Evolutionary conservation across 2,797 vertebrate genomes (phyloP).

Genomic region (Sebastes umbrosus): DNA sequence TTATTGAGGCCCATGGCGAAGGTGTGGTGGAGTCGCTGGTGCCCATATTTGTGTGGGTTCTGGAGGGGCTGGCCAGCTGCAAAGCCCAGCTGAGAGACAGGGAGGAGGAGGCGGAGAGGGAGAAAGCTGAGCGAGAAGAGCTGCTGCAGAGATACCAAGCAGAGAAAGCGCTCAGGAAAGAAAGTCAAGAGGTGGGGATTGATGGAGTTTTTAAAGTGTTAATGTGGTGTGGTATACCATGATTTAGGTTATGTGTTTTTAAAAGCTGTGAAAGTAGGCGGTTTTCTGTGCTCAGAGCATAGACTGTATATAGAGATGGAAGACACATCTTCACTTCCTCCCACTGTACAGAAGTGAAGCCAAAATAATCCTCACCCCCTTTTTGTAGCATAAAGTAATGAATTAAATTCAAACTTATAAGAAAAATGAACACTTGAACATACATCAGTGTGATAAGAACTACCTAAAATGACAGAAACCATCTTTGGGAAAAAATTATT

Average conservation of each 20-base stretch:
- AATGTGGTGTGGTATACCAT: neutral
- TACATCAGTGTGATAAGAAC: too few relatives aligned
- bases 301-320: too few relatives aligned
- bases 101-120: slow-evolving; percentile 79
- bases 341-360: too few relatives aligned
- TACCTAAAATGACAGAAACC: too few relatives aligned
- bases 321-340: too few relatives aligned
- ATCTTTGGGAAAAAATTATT: too few relatives aligned
- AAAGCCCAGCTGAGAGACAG: slow-evolving; percentile 81
- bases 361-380: too few relatives aligned
- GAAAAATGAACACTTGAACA: too few relatives aligned
- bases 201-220: neutral
- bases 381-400: too few relatives aligned
- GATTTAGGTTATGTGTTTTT: neutral
- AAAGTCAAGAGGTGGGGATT: slow-evolving; percentile 81
- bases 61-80: slow-evolving; percentile 83
- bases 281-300: neutral
- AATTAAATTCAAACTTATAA: too few relatives aligned
- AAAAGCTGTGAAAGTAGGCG: neutral
- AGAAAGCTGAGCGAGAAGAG: slow-evolving; percentile 76
- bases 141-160: slow-evolving; percentile 79
- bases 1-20: slow-evolving; percentile 83
- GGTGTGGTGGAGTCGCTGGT: slow-evolving; percentile 85
- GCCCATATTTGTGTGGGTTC: slow-evolving; percentile 85
- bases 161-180: slow-evolving; percentile 79